Base-by-base conservation (phyloP, 1,140 invertebrate genomes). In the Diuraphis noxia region DNA sequence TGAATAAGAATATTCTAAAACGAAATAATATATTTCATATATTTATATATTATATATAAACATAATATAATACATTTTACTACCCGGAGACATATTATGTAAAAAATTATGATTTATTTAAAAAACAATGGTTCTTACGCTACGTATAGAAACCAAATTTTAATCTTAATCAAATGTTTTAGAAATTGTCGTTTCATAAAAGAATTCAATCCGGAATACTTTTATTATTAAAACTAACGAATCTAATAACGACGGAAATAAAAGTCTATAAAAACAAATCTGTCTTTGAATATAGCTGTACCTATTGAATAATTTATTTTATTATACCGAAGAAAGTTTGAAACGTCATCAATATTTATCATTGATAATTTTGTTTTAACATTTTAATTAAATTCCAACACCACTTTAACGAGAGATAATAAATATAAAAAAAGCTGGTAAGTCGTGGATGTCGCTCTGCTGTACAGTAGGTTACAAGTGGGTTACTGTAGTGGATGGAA, bases 291-390 rank as follows among this genome's bases (percentile, higher is more conserved):
- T 17, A 72, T 34, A 38, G 38, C 23, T 40, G 36, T 23, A n/a
- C n/a, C n/a, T n/a, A 81, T 38, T 81, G 79, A 81, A 38, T 81
- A 81, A 81, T 81, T 81, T 38, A 81, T 81, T 81, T 81, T 81
- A 81, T 81, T 81, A 81, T 38, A 21, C 8, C 38, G 9, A 40
- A 81, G 36, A 81, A 81, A 81, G 79, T 81, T 38, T 25, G 79
- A 81, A 40, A 25, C 36, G 38, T 81, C 36, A 81, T 81, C 79
- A 81, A 81, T 81, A 81, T 81, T 81, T 81, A 21, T 81, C 36
- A 3, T 81, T 72, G 30, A 72, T 72, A n/a, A n/a, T 72, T 81
- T 81, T 81, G 23, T 81, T 81, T 81, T 81, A 81, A 38, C 36
- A 81, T 40, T 81, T 38, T 81, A 81, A 81, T 81, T 81, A 81